Evolutionary conservation across 2,113 vertebrate species (phyloP).

Genomic region (Phyllostomus hastatus): DNA sequence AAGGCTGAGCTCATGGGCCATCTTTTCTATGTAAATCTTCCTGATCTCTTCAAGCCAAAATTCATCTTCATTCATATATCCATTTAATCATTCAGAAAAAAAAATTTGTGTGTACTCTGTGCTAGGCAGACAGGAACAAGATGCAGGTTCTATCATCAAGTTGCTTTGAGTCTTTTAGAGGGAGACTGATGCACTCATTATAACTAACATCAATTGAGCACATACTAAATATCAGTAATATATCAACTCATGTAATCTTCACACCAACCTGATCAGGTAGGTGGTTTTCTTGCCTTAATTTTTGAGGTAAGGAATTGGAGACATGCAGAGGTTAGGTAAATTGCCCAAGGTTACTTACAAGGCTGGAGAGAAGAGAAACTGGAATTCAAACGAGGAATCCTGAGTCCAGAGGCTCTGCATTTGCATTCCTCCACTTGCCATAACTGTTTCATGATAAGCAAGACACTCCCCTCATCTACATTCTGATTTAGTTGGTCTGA

Average conservation of each 20-base stretch:
- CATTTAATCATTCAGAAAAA: background rate
- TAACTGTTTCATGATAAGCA: background rate
- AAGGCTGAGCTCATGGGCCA: background rate
- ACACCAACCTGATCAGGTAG: background rate
- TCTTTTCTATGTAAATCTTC: background rate
- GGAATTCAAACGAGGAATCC: background rate
- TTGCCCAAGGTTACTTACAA: background rate
- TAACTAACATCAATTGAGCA: background rate
- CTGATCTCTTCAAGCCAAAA: background rate
- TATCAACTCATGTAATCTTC: background rate
- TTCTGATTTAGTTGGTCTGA: background rate
- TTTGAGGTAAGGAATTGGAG: background rate
- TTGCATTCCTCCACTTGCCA: background rate
- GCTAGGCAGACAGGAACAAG: background rate
- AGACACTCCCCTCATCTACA: background rate
- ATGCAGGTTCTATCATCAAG: background rate
- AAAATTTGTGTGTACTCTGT: background rate
- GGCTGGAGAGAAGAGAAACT: background rate
- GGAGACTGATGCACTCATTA: background rate
- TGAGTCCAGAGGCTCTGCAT: background rate
- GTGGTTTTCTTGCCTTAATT: constrained; percentile 4
- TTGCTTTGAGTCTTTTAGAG: background rate
- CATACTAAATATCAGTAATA: background rate
- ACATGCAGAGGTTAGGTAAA: background rate
- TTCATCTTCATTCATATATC: background rate